phyloP scores from a whole-genome alignment of 2,888 invertebrate species.

The Diarsia brunnea region DNA sequence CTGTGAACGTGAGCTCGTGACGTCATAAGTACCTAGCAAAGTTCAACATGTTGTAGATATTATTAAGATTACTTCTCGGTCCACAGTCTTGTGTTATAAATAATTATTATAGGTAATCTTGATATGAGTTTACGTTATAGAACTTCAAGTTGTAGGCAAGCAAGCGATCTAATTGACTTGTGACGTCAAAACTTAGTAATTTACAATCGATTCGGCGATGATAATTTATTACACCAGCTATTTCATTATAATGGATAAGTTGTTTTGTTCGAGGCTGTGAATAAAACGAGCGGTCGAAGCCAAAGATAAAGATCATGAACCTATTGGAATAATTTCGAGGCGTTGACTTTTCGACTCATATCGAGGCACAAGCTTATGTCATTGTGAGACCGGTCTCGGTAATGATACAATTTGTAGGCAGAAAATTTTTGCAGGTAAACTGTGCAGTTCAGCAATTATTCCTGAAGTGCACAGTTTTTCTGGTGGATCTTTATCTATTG shows the following conservation, averaged over 20 bases:
- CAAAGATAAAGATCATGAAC: too few species aligned
- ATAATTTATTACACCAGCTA: background rate
- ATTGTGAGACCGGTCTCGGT: background rate
- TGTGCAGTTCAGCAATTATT: background rate
- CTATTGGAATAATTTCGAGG: conserved; percentile 16
- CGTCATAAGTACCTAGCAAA: conserved; percentile 6
- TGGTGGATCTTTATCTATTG: background rate
- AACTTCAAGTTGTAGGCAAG: background rate
- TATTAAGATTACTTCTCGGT: background rate
- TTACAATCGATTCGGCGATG: background rate
- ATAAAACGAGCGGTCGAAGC: conserved; percentile 16
- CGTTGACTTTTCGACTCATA: background rate
- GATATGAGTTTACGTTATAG: too few species aligned
- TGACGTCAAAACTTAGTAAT: conserved; percentile 1
- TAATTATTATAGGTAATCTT: too few species aligned
- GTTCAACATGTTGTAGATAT: conserved; percentile 3
- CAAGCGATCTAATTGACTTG: conserved; percentile 14
- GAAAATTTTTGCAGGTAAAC: background rate
- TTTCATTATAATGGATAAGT: background rate
- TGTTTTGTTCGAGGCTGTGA: conserved; percentile 36
- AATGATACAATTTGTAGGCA: background rate
- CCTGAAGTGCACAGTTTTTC: background rate
- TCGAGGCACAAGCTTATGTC: background rate
- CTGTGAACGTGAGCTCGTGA: conserved; percentile 19
- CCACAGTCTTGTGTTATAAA: conserved; percentile 16